phyloP scores from a whole-genome alignment of 2,113 vertebrate species.

The Jaculus jaculus region DNA sequence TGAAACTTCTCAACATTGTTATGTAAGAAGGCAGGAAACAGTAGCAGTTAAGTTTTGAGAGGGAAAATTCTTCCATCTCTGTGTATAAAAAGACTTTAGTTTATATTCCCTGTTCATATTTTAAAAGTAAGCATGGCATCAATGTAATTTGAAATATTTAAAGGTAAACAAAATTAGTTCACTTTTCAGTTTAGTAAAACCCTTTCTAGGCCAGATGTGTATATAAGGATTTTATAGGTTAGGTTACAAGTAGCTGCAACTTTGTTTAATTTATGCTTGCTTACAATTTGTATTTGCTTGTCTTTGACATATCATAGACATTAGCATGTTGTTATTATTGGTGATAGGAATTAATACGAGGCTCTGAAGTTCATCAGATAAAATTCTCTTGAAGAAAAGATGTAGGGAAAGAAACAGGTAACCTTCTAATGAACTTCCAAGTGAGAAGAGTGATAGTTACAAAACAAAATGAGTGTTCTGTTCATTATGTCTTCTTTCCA shows the following conservation, averaged over 20 bases:
- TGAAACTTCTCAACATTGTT: background rate
- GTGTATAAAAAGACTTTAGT: background rate
- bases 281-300: background rate
- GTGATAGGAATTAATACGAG: background rate
- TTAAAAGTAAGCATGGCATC: background rate
- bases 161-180: background rate
- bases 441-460: background rate
- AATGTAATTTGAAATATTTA: constrained; percentile 10
- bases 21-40: background rate
- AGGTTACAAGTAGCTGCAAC: background rate
- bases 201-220: background rate
- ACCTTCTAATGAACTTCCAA: background rate
- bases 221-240: background rate
- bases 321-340: background rate
- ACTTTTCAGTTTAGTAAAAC: background rate
- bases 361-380: background rate
- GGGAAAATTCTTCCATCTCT: background rate
- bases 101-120: background rate
- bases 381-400: background rate
- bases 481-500: background rate
- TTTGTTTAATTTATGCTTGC: background rate
- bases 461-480: background rate
- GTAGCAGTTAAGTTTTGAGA: background rate
- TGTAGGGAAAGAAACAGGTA: background rate
- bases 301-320: background rate